A percentile compares a stretch with the other conserved stretches of the same genome.
Conservation (phyloP, 2,797 vertebrate genomes). For the Iguana delicatissima region DNA sequence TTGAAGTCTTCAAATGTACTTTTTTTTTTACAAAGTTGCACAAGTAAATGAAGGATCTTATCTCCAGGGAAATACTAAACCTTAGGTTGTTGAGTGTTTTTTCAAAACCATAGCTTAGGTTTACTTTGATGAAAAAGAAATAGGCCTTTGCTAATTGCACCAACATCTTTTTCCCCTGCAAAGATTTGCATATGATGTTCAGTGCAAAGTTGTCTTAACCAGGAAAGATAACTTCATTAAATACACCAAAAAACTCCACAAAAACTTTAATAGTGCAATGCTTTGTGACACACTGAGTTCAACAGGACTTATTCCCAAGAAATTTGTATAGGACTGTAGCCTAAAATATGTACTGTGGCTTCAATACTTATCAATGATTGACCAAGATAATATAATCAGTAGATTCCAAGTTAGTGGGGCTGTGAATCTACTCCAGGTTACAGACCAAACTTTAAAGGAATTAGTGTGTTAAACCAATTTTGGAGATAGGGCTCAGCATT, state of each 20-base stretch:
- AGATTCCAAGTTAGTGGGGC: too few species aligned
- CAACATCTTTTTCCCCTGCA: constrained; percentile 60
- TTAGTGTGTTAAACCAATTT: too few species aligned
- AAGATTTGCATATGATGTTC: constrained; percentile 53
- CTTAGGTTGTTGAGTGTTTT: constrained; percentile 10
- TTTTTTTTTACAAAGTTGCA: constrained; percentile 72
- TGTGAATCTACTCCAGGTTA: too few species aligned
- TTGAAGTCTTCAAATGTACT: constrained; percentile 76
- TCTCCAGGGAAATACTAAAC: constrained; percentile 75
- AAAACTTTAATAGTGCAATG: background rate
- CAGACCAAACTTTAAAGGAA: too few species aligned
- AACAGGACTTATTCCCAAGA: background rate
- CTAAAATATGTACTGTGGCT: background rate
- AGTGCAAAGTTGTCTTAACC: constrained; percentile 53
- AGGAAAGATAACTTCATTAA: constrained; percentile 48
- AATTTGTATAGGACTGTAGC: background rate
- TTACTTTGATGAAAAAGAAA: constrained; percentile 70
- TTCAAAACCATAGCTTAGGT: constrained; percentile 55
- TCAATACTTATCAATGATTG: background rate
- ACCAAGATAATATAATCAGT: background rate
- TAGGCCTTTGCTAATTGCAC: constrained; percentile 73
- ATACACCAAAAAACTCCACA: background rate
- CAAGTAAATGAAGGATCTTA: constrained; percentile 75
- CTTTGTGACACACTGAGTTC: background rate
- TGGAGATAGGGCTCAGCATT: too few species aligned